Evolutionary conservation across 2,113 vertebrate genomes (phyloP), one percentile per base, ranked within the genome.

Genomic region (Pipa parva): DNA sequence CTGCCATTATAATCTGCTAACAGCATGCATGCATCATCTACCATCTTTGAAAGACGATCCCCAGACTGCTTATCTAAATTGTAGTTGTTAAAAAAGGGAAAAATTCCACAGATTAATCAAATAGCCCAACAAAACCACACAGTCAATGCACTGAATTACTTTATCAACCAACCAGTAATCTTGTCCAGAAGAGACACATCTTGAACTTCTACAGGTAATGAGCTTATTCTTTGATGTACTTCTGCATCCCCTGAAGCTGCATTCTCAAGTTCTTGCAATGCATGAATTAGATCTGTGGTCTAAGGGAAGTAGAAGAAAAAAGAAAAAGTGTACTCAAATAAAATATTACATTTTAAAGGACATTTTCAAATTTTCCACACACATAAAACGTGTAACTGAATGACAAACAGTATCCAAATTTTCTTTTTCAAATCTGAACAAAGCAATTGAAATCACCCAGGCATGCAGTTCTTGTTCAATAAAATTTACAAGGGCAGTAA

Each of bases 1-100:
- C 97, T 94, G 59, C 97, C 97, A 52, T 95, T 99, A 87, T 97
- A 99, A 87, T 99, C 97, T 61, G 95, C 97, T 76, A 98, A 87
- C 75, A 99, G 77, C 93, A 99, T 97, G 81, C 95, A 98, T 64
- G 97, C 95, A 81, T 99, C 95, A 80, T 99, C 97, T 81, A 92
- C 81, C 86, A 84, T 89, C 72, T 88, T 83, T 71, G 84, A 87
- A 78, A 90, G 83, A 10, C 84, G 81, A 42, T 83, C 85, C 78
- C 86, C 89, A 72, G 90, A 92, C 54, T 91, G 86, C 76, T 92
- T 85, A 83, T 90, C 84, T 88, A 81, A 52, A 77, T 4, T 76
- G 24, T 74, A 45, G 20, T 75, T 45, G 28, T 39, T 3, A 58
- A 27, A 37, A 36, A 58, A 17, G 27, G 7, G 24, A 51, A 25